Percentiles rank a stretch among this genome's conserved stretches.
These are phyloP conservation scores for Orthosia cruda DNA, from an alignment of 2,888 invertebrate genomes.

Conservation along the genomic window DNA sequence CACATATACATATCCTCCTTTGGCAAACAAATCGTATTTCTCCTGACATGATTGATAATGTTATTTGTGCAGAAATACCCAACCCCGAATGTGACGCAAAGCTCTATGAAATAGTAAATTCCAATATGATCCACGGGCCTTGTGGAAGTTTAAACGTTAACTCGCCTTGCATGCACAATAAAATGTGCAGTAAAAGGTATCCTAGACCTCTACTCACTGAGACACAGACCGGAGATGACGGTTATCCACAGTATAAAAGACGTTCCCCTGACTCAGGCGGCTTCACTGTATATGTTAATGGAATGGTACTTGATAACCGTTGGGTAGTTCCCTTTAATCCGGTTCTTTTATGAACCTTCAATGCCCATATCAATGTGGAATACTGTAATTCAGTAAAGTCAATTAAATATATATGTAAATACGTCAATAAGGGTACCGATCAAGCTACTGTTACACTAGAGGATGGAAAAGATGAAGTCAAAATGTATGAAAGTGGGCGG, in stretches of 20 bases:
- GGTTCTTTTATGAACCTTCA: background rate
- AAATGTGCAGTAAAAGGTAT: too few relatives aligned
- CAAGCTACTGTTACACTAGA: constrained; percentile 1
- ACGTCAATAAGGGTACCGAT: constrained; percentile 2
- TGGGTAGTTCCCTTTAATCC: constrained; percentile 3
- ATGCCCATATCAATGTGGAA: background rate
- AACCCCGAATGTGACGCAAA: too few relatives aligned
- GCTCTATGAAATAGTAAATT: too few relatives aligned
- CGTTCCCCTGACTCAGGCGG: background rate
- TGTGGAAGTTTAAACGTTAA: too few relatives aligned
- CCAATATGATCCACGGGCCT: too few relatives aligned
- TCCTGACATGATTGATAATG: too few relatives aligned
- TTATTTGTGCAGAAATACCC: too few relatives aligned
- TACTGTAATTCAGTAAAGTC: constrained; percentile 1
- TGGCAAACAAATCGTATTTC: too few relatives aligned
- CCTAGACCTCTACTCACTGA: too few relatives aligned
- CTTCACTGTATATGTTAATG: background rate
- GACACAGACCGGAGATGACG: too few relatives aligned
- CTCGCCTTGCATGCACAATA: too few relatives aligned
- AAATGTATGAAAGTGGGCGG: background rate
- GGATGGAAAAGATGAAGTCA: constrained; percentile 2
- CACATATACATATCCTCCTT: too few relatives aligned
- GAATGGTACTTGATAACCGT: background rate
- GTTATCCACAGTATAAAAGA: background rate
- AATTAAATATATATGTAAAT: constrained; percentile 10